Percentiles rank a stretch among this genome's conserved stretches.
Evolutionary conservation across 2,113 vertebrate species (phyloP).

Genomic region (Heterotis niloticus): DNA sequence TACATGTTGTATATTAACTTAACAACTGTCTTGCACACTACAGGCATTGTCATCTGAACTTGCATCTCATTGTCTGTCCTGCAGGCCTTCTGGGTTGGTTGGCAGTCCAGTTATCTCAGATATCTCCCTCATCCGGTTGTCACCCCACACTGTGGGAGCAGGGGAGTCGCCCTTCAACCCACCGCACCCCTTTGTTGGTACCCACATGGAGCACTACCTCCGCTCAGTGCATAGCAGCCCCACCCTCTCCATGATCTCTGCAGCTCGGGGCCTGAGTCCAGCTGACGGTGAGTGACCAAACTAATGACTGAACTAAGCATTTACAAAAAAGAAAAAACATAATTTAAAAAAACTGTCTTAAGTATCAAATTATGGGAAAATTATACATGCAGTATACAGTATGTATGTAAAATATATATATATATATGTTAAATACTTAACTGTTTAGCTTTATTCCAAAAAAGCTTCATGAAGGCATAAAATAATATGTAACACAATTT

Average conservation of each 20-base stretch:
- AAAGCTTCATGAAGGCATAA: too few relatives aligned
- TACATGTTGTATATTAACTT: too few relatives aligned
- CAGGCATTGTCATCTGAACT: too few relatives aligned
- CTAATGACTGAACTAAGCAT: neutral
- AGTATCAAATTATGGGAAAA: too few relatives aligned
- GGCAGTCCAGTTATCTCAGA: slow-evolving; percentile 93
- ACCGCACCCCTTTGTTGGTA: slow-evolving; percentile 80
- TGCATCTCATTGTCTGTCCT: slow-evolving; percentile 40
- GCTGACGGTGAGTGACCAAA: slow-evolving; percentile 80
- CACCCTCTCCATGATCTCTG: slow-evolving; percentile 91
- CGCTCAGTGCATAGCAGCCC: slow-evolving; percentile 89
- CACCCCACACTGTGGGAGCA: slow-evolving; percentile 74
- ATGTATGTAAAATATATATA: too few relatives aligned
- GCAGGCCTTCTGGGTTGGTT: slow-evolving; percentile 81
- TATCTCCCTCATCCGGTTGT: slow-evolving; percentile 90
- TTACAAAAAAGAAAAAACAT: too few relatives aligned
- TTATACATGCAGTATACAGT: too few relatives aligned
- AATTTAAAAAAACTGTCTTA: too few relatives aligned
- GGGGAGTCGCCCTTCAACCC: slow-evolving; percentile 82
- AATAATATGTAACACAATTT: too few relatives aligned
- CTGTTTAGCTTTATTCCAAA: too few relatives aligned
- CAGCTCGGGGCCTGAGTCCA: slow-evolving; percentile 88
- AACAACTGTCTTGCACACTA: too few relatives aligned
- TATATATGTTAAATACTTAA: too few relatives aligned
- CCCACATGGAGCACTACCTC: slow-evolving; percentile 98